These are phyloP conservation scores for Caenorhabditis wallacei DNA, from an alignment of 2,888 invertebrate species.

Conservation along the genomic window DNA sequence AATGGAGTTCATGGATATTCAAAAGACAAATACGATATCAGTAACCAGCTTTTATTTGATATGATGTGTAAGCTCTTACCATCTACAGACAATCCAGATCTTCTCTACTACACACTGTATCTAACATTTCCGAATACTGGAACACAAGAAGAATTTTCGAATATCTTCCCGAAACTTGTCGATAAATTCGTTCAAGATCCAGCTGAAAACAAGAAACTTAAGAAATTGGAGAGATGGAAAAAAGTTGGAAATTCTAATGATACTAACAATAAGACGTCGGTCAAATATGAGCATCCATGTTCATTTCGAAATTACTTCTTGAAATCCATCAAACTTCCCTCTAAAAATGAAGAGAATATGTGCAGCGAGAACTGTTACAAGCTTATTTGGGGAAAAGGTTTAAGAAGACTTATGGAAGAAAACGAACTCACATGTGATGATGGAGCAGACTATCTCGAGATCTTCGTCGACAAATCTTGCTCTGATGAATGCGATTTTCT, in stretches of 20 bases:
- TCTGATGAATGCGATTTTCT: too few relatives aligned
- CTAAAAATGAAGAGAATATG: neutral
- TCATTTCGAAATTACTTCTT: neutral
- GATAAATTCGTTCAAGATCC: neutral
- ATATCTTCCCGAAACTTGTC: neutral
- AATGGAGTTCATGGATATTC: neutral
- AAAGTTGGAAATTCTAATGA: neutral
- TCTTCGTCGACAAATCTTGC: too few relatives aligned
- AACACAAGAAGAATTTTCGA: neutral
- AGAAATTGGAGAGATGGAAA: neutral
- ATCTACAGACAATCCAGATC: neutral
- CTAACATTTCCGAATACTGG: neutral
- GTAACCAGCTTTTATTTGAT: neutral
- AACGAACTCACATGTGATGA: too few relatives aligned
- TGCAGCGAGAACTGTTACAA: neutral
- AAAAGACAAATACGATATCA: neutral
- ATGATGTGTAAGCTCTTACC: neutral
- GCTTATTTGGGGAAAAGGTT: too few relatives aligned
- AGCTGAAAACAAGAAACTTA: neutral
- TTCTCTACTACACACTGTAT: constrained; percentile 11
- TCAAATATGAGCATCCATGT: neutral
- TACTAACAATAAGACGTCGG: neutral
- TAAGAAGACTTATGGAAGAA: too few relatives aligned
- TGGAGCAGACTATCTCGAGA: too few relatives aligned
- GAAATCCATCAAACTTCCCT: neutral